Evolutionary conservation across 2,888 invertebrate species (phyloP), one percentile per base, ranked within the genome.

Genomic region (Choristoneura rosaceana): DNA sequence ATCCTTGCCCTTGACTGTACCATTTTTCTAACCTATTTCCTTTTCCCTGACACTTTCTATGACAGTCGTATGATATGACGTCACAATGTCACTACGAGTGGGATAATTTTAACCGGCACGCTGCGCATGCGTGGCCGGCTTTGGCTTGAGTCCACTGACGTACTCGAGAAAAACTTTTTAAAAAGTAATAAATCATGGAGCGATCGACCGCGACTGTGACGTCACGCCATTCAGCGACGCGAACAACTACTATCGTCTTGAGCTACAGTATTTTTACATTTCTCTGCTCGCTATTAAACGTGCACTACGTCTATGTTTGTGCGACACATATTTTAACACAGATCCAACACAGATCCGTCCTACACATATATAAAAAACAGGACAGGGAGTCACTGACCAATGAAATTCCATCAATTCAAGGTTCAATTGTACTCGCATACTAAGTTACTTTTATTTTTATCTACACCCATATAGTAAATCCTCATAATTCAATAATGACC

Each of bases 181-280:
- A 84, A 87, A 84, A 81, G 82, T 79, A 80, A 83, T 84, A 85
- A 84, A 84, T 86, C 84, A 83, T 69, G 64, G 64, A 75, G 69
- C 38, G 74, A 47, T 80, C 74, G 64, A 77, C 76, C 74, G 69
- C 68, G 50, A 34, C 25, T 61, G 76, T 86, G 84, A 85, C 84
- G 87, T 87, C 83, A 84, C 71, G 80, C 79, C 84, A 87, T 87
- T 87, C 81, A 86, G 75, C 69, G 75, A 74, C 64, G 61, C 47
- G 47, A 45, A 64, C 41, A 34, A 59, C 66, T 77, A 80, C 80
- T 75, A 76, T 15, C 38, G 68, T 38, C 50, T 60, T 25, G 25
- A 25, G 25, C 25, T 25, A 25, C 25, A 25, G 25, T 25, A 25
- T 25, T 25, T 25, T 25, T 25, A 25, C 0, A 0, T 25, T 25